Conservation (phyloP, 2,113 vertebrate species). For the Trematomus loennbergii region DNA sequence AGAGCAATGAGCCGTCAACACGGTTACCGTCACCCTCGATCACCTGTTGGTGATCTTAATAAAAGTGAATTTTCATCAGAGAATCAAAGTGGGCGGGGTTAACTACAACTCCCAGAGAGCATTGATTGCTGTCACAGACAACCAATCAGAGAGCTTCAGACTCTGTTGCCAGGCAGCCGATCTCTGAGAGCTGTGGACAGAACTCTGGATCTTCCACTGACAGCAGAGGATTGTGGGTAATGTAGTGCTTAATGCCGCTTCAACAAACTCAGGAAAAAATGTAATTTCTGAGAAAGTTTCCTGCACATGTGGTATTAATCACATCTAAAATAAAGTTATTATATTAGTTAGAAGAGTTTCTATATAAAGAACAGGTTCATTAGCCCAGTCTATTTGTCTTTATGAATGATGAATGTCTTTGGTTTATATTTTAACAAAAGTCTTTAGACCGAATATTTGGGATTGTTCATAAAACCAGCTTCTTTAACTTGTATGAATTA, state of each 20-base stretch:
- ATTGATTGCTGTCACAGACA: constrained; percentile 19
- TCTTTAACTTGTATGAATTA: too few species aligned
- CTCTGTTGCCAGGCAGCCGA: not conserved
- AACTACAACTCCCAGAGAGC: constrained; percentile 25
- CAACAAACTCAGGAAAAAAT: not conserved
- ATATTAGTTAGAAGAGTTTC: too few species aligned
- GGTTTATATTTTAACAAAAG: too few species aligned
- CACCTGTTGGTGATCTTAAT: not conserved
- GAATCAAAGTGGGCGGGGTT: not conserved
- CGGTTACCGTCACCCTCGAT: constrained; percentile 9
- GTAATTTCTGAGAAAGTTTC: too few species aligned
- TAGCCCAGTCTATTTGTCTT: too few species aligned
- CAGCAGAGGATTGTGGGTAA: constrained; percentile 35
- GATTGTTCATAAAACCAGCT: too few species aligned
- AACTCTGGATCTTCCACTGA: not conserved
- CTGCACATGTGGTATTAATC: too few species aligned
- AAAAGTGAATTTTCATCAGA: not conserved
- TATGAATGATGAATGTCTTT: too few species aligned
- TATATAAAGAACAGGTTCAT: too few species aligned
- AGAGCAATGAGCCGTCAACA: constrained; percentile 29
- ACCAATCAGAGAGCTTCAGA: constrained; percentile 27
- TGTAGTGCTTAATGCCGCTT: constrained; percentile 15
- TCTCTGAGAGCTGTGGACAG: not conserved
- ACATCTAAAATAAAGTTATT: too few species aligned
- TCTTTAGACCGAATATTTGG: too few species aligned